phyloP scores from a whole-genome alignment of 2,113 vertebrate genomes.

The Perca fluviatilis region DNA sequence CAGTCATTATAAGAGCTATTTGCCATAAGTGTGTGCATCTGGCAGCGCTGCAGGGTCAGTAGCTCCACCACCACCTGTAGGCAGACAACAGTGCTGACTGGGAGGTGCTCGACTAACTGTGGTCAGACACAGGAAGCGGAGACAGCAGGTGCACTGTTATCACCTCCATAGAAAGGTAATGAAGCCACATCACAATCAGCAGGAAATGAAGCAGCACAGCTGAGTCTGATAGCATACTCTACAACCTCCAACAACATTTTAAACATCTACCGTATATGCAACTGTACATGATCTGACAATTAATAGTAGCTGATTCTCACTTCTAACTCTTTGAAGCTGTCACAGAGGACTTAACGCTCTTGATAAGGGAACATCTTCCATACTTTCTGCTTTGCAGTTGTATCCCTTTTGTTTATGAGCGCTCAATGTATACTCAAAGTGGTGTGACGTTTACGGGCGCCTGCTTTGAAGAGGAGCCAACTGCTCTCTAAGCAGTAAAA shows the following conservation, averaged over 20 bases:
- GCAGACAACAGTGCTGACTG: conserved; percentile 39
- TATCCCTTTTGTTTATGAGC: conserved; percentile 70
- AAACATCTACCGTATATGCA: background rate
- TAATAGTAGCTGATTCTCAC: background rate
- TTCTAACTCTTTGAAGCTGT: conserved; percentile 19
- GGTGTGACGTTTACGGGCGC: conserved; percentile 70
- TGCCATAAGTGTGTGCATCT: conserved; percentile 28
- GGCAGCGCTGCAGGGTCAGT: conserved; percentile 49
- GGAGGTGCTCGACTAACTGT: conserved; percentile 53
- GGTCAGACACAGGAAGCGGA: conserved; percentile 76
- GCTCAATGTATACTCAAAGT: conserved; percentile 58
- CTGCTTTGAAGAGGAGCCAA: conserved; percentile 81
- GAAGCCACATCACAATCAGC: conserved; percentile 75
- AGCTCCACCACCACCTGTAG: conserved; percentile 73
- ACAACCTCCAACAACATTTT: conserved; percentile 42
- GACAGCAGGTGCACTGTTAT: conserved; percentile 82
- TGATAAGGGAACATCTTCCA: conserved; percentile 50
- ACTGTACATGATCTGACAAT: conserved; percentile 1
- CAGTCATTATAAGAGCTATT: conserved; percentile 30
- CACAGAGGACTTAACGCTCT: background rate
- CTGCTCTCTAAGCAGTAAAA: conserved; percentile 75
- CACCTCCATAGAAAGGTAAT: conserved; percentile 76
- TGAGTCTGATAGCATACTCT: conserved; percentile 38
- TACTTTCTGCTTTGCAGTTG: conserved; percentile 51
- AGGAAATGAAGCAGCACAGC: conserved; percentile 71